Conservation (phyloP, 2,888 invertebrate genomes). For the Watsonalla cultraria region DNA sequence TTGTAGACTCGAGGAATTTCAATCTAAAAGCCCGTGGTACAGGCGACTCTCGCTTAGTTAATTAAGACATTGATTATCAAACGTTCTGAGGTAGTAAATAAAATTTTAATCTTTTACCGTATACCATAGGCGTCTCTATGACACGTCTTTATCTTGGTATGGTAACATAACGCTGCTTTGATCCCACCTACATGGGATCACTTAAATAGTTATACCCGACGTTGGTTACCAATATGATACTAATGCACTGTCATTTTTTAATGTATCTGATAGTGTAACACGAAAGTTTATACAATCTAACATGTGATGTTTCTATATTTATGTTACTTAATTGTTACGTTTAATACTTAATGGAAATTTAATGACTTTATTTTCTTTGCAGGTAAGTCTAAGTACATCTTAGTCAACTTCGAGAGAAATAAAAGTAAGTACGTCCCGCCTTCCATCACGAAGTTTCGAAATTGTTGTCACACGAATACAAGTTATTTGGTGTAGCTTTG, state of each 20-base stretch:
- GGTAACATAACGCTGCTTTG: constrained; percentile 68
- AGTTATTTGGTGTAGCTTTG: not conserved
- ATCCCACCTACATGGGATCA: constrained; percentile 64
- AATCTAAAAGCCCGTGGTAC: constrained; percentile 38
- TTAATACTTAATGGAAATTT: constrained; percentile 29
- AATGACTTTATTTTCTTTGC: constrained; percentile 41
- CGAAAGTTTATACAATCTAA: constrained; percentile 37
- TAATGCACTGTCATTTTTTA: constrained; percentile 76
- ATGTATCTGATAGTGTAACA: constrained; percentile 57
- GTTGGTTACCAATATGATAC: constrained; percentile 47
- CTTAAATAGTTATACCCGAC: constrained; percentile 55
- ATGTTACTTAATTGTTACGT: constrained; percentile 33
- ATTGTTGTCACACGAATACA: not conserved
- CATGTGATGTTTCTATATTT: constrained; percentile 18
- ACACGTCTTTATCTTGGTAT: constrained; percentile 67
- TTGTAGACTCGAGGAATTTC: constrained; percentile 14
- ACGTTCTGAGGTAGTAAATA: constrained; percentile 76
- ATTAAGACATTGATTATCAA: constrained; percentile 79
- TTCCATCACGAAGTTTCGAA: not conserved
- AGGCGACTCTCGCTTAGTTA: constrained; percentile 67
- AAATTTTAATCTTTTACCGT: constrained; percentile 71
- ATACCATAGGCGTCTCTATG: constrained; percentile 68
- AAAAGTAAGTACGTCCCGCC: not conserved
- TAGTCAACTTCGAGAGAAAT: not conserved
- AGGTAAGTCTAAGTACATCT: constrained; percentile 47